These are phyloP conservation scores for Greenwoodochromis staneri DNA, from an alignment of 2,113 vertebrate species.

Conservation along the genomic window DNA sequence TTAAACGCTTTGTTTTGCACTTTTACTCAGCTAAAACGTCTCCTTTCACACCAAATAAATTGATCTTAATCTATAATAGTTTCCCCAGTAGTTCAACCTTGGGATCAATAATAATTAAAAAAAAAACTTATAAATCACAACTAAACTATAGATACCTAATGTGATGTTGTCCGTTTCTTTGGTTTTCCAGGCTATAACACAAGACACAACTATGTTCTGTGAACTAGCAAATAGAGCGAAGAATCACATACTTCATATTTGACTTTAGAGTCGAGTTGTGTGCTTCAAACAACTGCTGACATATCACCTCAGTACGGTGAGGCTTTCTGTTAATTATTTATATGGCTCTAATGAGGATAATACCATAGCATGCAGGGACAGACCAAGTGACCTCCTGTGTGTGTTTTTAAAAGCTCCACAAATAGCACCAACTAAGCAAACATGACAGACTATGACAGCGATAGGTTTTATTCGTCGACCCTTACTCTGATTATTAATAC, in stretches of 20 bases:
- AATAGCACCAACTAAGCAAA: not conserved
- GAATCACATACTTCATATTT: not conserved
- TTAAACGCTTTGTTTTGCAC: not conserved
- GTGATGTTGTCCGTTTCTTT: not conserved
- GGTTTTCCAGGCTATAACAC: not conserved
- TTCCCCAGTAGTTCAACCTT: not conserved
- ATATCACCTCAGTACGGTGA: not conserved
- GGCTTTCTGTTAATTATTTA: not conserved
- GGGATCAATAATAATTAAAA: not conserved
- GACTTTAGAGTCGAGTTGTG: not conserved
- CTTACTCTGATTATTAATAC: not conserved
- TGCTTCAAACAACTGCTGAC: not conserved
- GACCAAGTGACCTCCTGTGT: not conserved
- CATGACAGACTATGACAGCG: not conserved
- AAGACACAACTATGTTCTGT: not conserved
- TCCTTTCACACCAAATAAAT: not conserved
- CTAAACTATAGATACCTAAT: not conserved
- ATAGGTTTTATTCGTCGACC: not conserved
- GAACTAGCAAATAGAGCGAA: not conserved
- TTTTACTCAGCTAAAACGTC: not conserved
- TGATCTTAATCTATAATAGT: not conserved
- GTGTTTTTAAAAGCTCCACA: not conserved
- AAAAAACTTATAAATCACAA: not conserved
- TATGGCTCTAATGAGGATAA: not conserved
- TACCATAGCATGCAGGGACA: not conserved